Conservation (phyloP, 2,113 vertebrate species). For the Anolis sagrei region DNA sequence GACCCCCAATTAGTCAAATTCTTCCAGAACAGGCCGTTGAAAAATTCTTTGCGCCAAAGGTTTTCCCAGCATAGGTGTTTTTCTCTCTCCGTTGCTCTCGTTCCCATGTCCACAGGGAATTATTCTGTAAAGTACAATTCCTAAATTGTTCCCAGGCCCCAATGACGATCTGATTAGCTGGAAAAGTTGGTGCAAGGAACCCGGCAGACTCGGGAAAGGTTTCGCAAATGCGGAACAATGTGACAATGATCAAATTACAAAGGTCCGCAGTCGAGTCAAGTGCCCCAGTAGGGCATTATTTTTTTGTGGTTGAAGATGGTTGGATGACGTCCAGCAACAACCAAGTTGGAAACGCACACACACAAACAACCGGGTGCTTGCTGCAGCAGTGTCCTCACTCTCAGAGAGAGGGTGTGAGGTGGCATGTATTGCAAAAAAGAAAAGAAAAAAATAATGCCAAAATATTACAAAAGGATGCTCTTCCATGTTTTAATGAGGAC, state of each 20-base stretch:
- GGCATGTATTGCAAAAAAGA: too few species aligned
- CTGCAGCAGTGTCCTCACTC: neutral
- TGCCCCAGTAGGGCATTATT: neutral
- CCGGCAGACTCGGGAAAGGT: conserved; percentile 1
- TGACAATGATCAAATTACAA: neutral
- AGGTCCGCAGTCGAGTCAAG: neutral
- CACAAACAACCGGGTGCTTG: neutral
- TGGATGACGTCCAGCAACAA: neutral
- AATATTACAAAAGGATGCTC: too few species aligned
- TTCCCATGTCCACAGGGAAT: conserved; percentile 63
- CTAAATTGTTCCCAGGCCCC: conserved; percentile 72
- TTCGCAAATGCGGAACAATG: conserved; percentile 30
- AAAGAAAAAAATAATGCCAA: too few species aligned
- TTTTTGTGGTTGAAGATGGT: neutral
- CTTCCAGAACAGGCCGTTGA: conserved; percentile 7
- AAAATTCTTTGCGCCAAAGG: conserved; percentile 26
- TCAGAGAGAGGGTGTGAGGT: neutral
- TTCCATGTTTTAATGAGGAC: too few species aligned
- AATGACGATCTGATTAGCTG: conserved; percentile 64
- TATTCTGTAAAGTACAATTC: conserved; percentile 54
- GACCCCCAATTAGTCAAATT: neutral
- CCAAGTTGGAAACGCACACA: neutral
- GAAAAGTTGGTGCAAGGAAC: conserved; percentile 47
- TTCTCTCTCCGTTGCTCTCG: neutral
- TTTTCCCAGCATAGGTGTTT: conserved; percentile 43